Percentiles rank a stretch among this genome's conserved stretches.
These are phyloP conservation scores for Phainopepla nitens DNA, from an alignment of 2,113 vertebrate genomes.

Conservation along the genomic window DNA sequence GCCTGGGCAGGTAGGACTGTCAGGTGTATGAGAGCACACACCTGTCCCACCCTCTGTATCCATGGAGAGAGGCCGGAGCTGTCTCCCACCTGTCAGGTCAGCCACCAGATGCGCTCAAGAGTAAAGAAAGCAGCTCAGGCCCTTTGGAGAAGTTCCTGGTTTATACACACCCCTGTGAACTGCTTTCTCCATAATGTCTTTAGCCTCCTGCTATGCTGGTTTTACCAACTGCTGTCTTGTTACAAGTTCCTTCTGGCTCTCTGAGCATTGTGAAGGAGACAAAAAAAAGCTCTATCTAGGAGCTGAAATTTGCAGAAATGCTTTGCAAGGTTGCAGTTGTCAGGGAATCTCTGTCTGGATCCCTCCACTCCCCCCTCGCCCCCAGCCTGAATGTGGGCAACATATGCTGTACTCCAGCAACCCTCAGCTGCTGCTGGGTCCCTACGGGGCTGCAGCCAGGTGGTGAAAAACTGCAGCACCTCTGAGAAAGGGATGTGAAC, in stretches of 20 bases:
- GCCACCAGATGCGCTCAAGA: not conserved
- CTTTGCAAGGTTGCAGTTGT: not conserved
- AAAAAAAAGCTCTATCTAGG: not conserved
- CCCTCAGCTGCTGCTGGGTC: accelerated
- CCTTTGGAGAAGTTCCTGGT: not conserved
- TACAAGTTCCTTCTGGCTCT: not conserved
- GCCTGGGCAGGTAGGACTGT: not conserved
- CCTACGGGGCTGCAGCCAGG: not conserved
- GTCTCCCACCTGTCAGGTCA: not conserved
- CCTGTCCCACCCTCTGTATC: not conserved
- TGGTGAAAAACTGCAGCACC: not conserved
- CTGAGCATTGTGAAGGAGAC: not conserved
- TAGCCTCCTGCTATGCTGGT: not conserved
- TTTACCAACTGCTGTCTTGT: not conserved
- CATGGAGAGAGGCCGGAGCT: not conserved
- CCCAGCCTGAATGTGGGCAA: not conserved
- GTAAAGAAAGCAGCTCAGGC: not conserved
- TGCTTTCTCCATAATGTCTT: not conserved
- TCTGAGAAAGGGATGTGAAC: not conserved
- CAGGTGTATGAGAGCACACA: not conserved
- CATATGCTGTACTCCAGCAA: accelerated
- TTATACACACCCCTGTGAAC: not conserved
- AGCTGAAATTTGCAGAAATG: not conserved
- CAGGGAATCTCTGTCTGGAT: not conserved
- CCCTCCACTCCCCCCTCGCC: accelerated